Base-by-base conservation (phyloP, 2,797 vertebrate genomes). In the Labroides dimidiatus region DNA sequence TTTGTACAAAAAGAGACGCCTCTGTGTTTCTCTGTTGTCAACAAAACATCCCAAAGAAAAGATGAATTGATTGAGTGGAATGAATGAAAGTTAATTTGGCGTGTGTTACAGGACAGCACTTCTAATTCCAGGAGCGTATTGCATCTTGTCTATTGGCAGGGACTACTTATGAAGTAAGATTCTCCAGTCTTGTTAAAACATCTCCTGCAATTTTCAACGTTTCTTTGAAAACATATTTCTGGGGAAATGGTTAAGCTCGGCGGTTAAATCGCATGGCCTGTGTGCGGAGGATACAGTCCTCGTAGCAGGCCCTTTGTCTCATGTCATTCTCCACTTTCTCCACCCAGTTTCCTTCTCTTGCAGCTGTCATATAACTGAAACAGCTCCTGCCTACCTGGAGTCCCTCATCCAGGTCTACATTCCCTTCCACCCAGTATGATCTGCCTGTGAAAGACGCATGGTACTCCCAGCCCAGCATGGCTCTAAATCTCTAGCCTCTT, bases 31-130 rank as follows among this genome's bases (percentile, higher is more conserved):
- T 43, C 48, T 15, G 39, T 6, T 21, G 49, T 21, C 13, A 13
- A 37, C 19, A 67, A 6, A 30, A 64, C 24, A 27, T 76, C 80
- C 75, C 71, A 67, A 63, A 43, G 19, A 68, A 21, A 42, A 64
- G 4, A 33, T 33, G 30, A 9, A 33, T 15, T 21, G 12, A 55
- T 2, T 39, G 15, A 64, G 27, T 66, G 23, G 30, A 49, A 50
- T 41, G 0, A 56, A 57, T 55, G 36, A 72, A 59, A 75, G 76
- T 56, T 33, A 20, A 77, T 80, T 20, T 56, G 30, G 27, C 42
- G 16, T 13, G 16, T 20, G 27, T 39, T 49, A 41, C 20, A 69
- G 14, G 24, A 68, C 20, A 30, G 41, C 7, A 2, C 44, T 43
- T 8, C 56, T 44, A 33, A 41, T 44, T 56, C 13, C 20, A 37